phyloP scores from a whole-genome alignment of 2,888 invertebrate species.

The Spialia ferax region DNA sequence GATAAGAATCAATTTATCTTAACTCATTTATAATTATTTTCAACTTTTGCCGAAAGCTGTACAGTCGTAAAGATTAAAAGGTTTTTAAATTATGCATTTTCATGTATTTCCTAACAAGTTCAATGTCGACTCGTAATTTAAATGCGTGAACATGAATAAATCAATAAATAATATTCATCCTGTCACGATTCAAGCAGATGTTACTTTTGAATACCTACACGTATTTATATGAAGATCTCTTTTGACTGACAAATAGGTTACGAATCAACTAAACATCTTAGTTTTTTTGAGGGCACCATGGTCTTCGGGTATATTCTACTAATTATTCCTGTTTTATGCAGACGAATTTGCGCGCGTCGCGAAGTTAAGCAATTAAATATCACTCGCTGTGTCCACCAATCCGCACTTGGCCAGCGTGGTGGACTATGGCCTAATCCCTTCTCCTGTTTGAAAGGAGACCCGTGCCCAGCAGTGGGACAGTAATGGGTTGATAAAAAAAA shows the following conservation, averaged over 20 bases:
- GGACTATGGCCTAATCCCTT: no score
- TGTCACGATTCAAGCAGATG: background rate
- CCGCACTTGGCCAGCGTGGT: no score
- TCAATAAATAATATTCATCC: conserved; percentile 6
- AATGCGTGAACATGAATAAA: background rate
- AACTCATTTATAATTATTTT: background rate
- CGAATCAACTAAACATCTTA: no score
- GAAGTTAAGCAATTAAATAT: no score
- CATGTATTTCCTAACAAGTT: conserved; percentile 47
- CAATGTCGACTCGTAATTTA: conserved; percentile 40
- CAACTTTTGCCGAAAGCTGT: background rate
- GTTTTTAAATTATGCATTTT: conserved; percentile 32
- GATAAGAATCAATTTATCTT: background rate
- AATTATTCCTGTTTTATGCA: no score
- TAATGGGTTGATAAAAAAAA: no score
- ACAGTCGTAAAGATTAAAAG: conserved; percentile 6
- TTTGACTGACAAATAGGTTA: background rate
- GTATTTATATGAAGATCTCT: background rate
- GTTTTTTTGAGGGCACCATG: no score
- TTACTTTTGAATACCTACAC: background rate
- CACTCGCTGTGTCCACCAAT: no score
- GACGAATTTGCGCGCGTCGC: no score
- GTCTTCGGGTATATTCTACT: no score
- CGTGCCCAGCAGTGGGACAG: no score
- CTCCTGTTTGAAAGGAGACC: no score